Conservation (phyloP, 2,888 invertebrate genomes). For the Drosophila maculinotata region DNA sequence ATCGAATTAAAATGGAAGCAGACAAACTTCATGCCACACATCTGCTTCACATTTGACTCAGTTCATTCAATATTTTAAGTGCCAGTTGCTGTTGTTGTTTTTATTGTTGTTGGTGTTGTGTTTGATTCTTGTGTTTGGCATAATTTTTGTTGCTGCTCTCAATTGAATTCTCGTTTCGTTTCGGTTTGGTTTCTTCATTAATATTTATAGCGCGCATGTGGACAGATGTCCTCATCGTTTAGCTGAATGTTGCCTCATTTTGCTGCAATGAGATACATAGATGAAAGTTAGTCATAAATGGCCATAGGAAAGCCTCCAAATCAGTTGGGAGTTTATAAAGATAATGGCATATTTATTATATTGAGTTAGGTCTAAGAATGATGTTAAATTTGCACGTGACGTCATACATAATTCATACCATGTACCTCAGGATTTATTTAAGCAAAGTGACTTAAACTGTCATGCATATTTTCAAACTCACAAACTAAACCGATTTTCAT, state of each 20-base stretch:
- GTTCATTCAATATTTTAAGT: slow-evolving; percentile 38
- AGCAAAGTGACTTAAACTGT: not conserved
- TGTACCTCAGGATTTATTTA: slow-evolving; percentile 5
- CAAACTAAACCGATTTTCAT: too few relatives aligned
- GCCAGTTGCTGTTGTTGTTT: slow-evolving; percentile 18
- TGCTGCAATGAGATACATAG: slow-evolving; percentile 46
- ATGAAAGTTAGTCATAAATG: slow-evolving; percentile 39
- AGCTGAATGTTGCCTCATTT: slow-evolving; percentile 42
- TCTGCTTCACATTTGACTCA: slow-evolving; percentile 68
- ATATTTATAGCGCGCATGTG: slow-evolving; percentile 67
- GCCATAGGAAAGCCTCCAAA: slow-evolving; percentile 18
- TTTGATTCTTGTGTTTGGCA: slow-evolving; percentile 49
- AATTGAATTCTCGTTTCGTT: slow-evolving; percentile 43
- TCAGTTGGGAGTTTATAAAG: slow-evolving; percentile 20
- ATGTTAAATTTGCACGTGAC: slow-evolving; percentile 16
- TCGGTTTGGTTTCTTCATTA: slow-evolving; percentile 48
- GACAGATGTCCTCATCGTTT: slow-evolving; percentile 66
- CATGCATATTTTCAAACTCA: not conserved
- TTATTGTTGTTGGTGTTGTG: slow-evolving; percentile 16
- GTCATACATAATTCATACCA: slow-evolving; percentile 1
- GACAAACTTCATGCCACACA: slow-evolving; percentile 48
- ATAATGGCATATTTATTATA: slow-evolving; percentile 12
- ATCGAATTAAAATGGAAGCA: slow-evolving; percentile 51
- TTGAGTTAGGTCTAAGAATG: slow-evolving; percentile 2
- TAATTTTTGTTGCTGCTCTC: slow-evolving; percentile 36